phyloP scores from a whole-genome alignment of 2,888 invertebrate species.

The Drosophila niveifrons region DNA sequence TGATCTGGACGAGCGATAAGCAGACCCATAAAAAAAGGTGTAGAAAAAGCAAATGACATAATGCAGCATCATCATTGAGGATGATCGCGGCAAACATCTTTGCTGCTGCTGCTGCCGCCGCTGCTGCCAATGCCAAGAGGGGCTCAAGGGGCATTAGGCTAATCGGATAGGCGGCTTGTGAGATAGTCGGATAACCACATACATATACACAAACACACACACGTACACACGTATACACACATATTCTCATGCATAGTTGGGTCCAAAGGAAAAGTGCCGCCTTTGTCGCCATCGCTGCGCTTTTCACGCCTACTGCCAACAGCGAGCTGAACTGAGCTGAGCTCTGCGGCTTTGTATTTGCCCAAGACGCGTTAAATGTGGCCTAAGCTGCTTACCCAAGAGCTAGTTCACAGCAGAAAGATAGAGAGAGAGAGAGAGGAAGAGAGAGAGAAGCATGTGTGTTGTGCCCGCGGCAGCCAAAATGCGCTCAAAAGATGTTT shows the following conservation, averaged over 20 bases:
- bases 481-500: constrained; percentile 41
- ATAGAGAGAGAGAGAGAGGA: background rate
- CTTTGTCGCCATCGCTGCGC: constrained; percentile 65
- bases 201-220: background rate
- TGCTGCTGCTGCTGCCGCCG: background rate
- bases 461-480: constrained; percentile 40
- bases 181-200: constrained; percentile 25
- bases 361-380: constrained; percentile 78
- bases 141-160: constrained; percentile 71
- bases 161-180: constrained; percentile 72
- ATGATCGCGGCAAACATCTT: constrained; percentile 31
- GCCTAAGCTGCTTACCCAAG: constrained; percentile 78
- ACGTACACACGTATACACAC: background rate
- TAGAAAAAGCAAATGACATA: constrained; percentile 78
- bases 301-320: constrained; percentile 71
- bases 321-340: constrained; percentile 23
- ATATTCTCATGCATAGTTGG: constrained; percentile 23
- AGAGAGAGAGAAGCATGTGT: background rate
- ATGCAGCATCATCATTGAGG: constrained; percentile 69
- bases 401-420: constrained; percentile 10
- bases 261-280: constrained; percentile 63
- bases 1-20: constrained; percentile 60
- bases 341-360: constrained; percentile 57
- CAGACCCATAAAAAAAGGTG: constrained; percentile 55
- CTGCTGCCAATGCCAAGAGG: background rate